Percentiles rank a stretch among this genome's conserved stretches.
Evolutionary conservation across 2,888 invertebrate species (phyloP).

Genomic region (Sphaerophoria rueppellii): DNA sequence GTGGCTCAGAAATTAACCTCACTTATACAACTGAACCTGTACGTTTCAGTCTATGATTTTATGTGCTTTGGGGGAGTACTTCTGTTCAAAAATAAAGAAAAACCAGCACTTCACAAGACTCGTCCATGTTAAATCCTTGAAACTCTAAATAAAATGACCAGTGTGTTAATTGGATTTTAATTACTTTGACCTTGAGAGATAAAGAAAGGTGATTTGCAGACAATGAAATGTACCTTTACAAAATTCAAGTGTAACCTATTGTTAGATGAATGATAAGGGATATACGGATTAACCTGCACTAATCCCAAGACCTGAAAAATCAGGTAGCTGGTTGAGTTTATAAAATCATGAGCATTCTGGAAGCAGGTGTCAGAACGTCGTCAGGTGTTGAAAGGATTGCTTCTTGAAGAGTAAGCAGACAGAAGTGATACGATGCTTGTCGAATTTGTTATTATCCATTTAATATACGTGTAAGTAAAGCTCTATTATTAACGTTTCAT

Average conservation of each 20-base stretch:
- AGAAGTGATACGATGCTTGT: background rate
- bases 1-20: too few relatives aligned
- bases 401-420: background rate
- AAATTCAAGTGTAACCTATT: too few relatives aligned
- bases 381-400: background rate
- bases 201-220: too few relatives aligned
- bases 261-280: too few relatives aligned
- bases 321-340: background rate
- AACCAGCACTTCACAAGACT: background rate
- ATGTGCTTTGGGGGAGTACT: too few relatives aligned
- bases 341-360: background rate
- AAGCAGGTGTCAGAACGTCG: background rate
- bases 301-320: too few relatives aligned
- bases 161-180: background rate
- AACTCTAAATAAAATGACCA: background rate
- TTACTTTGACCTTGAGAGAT: background rate
- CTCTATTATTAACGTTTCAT: background rate
- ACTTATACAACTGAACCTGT: too few relatives aligned
- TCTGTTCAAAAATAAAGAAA: too few relatives aligned
- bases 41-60: too few relatives aligned
- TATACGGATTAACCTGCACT: too few relatives aligned
- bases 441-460: conserved; percentile 26
- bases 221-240: too few relatives aligned
- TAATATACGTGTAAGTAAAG: conserved; percentile 16
- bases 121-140: background rate